These are phyloP conservation scores for Lepidochrysops patricia DNA, from an alignment of 2,888 invertebrate genomes.

Conservation along the genomic window DNA sequence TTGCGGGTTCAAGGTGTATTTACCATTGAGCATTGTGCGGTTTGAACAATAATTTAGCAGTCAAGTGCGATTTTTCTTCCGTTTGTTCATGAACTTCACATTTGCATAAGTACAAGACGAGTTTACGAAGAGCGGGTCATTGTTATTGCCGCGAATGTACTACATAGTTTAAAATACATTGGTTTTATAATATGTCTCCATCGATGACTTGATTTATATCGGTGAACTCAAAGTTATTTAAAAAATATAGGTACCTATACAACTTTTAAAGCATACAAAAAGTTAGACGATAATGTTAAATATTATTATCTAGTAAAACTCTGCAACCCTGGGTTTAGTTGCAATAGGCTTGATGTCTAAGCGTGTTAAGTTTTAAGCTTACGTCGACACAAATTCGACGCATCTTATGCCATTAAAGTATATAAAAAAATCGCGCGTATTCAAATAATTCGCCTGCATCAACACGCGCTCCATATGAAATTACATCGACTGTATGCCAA, in stretches of 20 bases:
- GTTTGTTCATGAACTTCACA: constrained; percentile 17
- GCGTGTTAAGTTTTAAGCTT: no score
- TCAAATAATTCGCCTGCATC: no score
- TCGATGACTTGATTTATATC: neutral
- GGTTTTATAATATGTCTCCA: neutral
- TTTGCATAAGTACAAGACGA: constrained; percentile 16
- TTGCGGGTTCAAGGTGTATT: constrained; percentile 8
- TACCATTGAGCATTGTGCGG: constrained; percentile 8
- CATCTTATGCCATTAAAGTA: no score
- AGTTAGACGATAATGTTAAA: no score
- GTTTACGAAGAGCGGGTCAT: neutral
- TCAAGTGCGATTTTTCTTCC: constrained; percentile 12
- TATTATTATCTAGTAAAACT: no score
- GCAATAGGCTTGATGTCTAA: no score
- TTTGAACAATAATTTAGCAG: constrained; percentile 16
- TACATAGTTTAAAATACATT: neutral
- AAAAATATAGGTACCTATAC: no score
- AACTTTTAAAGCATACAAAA: no score
- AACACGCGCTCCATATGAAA: no score
- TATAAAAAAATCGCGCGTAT: no score
- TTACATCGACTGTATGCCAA: neutral
- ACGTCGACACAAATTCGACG: no score
- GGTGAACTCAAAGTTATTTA: neutral
- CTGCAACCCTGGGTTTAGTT: no score
- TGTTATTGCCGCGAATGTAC: neutral